These are phyloP conservation scores for Clarias batrachus DNA, from an alignment of 2,113 vertebrate species.

Conservation along the genomic window DNA sequence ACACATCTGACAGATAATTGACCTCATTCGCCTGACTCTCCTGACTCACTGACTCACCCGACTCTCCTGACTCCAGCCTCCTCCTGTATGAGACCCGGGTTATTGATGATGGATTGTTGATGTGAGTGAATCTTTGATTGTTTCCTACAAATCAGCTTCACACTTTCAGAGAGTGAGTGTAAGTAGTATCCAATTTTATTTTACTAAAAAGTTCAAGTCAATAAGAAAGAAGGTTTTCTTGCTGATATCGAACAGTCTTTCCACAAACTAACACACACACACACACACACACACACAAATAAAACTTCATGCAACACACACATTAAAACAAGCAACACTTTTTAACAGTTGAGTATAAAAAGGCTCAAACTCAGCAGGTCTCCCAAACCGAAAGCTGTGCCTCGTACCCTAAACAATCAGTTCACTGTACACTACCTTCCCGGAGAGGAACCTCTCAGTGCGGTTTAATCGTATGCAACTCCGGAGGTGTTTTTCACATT, in stretches of 20 bases:
- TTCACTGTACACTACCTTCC: background rate
- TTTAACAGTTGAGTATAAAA: slow-evolving; percentile 57
- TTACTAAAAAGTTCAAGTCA: slow-evolving; percentile 43
- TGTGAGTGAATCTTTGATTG: background rate
- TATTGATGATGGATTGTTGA: background rate
- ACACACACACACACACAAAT: slow-evolving; percentile 43
- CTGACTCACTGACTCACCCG: too few species aligned
- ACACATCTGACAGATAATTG: too few species aligned
- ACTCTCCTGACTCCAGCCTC: background rate
- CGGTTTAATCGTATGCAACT: background rate
- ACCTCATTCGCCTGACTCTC: too few species aligned
- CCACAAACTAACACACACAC: slow-evolving; percentile 40
- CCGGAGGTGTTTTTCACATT: background rate
- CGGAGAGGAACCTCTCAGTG: background rate
- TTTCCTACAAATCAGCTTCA: background rate
- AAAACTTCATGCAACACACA: slow-evolving; percentile 64
- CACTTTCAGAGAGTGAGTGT: background rate
- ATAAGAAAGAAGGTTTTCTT: slow-evolving; percentile 38
- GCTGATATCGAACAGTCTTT: slow-evolving; percentile 29
- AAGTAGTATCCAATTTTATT: slow-evolving; percentile 40
- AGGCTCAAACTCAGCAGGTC: background rate
- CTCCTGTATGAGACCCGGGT: background rate
- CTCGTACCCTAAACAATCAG: background rate
- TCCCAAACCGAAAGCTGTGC: slow-evolving; percentile 39
- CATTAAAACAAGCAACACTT: slow-evolving; percentile 62